A percentile compares a stretch with the other conserved stretches of the same genome.
These are phyloP conservation scores for Melanotaenia boesemani DNA, from an alignment of 2,797 vertebrate species.

Conservation along the genomic window DNA sequence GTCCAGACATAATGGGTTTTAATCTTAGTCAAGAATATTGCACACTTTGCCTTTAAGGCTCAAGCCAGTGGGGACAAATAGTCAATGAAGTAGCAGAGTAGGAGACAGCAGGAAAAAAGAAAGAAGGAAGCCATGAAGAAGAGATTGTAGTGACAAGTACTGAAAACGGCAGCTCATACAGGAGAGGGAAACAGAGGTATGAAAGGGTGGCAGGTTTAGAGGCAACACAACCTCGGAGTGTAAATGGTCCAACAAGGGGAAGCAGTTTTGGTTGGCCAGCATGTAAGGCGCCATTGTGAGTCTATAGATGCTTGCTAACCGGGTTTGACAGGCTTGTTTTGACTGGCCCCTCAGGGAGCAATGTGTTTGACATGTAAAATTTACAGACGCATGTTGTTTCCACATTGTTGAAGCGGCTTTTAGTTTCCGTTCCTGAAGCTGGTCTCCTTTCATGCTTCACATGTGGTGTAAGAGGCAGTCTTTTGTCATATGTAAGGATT, in stretches of 20 bases:
- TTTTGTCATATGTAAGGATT: slow-evolving; percentile 21
- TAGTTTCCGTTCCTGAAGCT: slow-evolving; percentile 35
- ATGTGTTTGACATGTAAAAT: slow-evolving; percentile 75
- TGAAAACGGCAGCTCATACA: neutral
- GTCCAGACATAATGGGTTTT: slow-evolving; percentile 25
- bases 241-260: slow-evolving; percentile 37
- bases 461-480: slow-evolving; percentile 32
- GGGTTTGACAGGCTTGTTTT: slow-evolving; percentile 73
- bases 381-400: slow-evolving; percentile 75
- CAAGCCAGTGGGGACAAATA: slow-evolving; percentile 31
- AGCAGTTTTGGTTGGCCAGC: slow-evolving; percentile 52
- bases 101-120: slow-evolving; percentile 9
- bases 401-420: slow-evolving; percentile 51
- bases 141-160: slow-evolving; percentile 26
- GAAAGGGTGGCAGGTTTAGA: slow-evolving; percentile 33
- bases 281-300: slow-evolving; percentile 75
- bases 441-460: slow-evolving; percentile 51
- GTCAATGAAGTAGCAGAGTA: slow-evolving; percentile 46
- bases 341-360: slow-evolving; percentile 70
- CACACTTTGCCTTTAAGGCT: slow-evolving; percentile 43
- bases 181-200: slow-evolving; percentile 11
- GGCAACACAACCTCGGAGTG: slow-evolving; percentile 39
- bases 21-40: slow-evolving; percentile 49
- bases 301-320: slow-evolving; percentile 58
- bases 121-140: neutral